A percentile compares a stretch with the other conserved stretches of the same genome.
Evolutionary conservation across 2,888 invertebrate genomes (phyloP).

Genomic region (Invenusta paracnida): DNA sequence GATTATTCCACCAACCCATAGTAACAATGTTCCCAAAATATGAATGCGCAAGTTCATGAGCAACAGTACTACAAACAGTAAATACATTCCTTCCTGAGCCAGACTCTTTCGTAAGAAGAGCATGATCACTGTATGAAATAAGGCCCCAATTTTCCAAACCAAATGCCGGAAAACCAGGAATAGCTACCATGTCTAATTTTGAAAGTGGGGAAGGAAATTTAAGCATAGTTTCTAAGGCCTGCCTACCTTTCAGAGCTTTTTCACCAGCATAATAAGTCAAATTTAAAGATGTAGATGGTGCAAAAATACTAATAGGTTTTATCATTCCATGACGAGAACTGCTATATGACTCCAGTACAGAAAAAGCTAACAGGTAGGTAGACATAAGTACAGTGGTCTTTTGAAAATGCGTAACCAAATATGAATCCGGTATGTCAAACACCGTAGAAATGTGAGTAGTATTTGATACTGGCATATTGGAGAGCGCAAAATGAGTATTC

Average conservation of each 20-base stretch:
- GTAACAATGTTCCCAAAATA: neutral
- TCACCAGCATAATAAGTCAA: neutral
- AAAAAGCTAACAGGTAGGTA: neutral
- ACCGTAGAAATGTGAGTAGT: neutral
- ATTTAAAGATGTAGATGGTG: neutral
- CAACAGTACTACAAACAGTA: neutral
- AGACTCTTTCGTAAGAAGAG: neutral
- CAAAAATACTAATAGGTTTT: neutral
- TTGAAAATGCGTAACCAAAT: neutral
- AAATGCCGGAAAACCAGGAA: neutral
- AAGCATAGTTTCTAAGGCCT: neutral
- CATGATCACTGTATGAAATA: neutral
- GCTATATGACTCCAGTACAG: neutral
- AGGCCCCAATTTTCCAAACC: constrained; percentile 8
- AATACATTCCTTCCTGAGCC: neutral
- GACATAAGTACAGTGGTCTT: neutral
- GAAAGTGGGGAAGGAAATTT: neutral
- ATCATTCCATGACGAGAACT: neutral
- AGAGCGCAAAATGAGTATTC: neutral
- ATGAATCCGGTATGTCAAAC: neutral
- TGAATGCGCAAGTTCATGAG: neutral
- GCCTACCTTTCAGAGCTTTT: neutral
- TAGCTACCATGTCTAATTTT: neutral
- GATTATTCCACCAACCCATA: neutral
- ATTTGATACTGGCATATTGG: neutral